Conservation (phyloP, 1,140 invertebrate species). For the Pseudomyrmex dendroicus region DNA sequence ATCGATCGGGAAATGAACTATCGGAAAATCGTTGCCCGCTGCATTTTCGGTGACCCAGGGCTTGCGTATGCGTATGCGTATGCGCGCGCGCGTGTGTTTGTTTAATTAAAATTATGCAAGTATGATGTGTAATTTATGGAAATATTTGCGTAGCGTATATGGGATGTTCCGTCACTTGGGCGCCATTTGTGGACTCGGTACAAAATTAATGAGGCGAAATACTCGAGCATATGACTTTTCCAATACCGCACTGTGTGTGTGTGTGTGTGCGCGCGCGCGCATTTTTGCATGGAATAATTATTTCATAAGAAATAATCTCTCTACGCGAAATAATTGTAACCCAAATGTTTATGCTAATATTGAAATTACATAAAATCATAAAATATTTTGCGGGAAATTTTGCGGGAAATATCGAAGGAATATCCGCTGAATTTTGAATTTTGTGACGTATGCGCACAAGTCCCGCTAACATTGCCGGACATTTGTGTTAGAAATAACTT, state of each 20-base stretch:
- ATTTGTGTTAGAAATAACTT: no score
- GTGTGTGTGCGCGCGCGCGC: no score
- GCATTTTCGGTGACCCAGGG: slow-evolving; percentile 67
- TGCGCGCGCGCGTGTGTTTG: slow-evolving; percentile 48
- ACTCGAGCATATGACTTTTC: slow-evolving; percentile 54
- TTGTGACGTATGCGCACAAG: neutral
- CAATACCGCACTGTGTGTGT: neutral
- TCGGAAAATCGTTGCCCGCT: slow-evolving; percentile 64
- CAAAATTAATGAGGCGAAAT: slow-evolving; percentile 62
- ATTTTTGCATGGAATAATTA: slow-evolving; percentile 42
- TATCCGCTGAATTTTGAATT: slow-evolving; percentile 40
- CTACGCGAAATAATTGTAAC: slow-evolving; percentile 42
- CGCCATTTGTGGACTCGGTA: slow-evolving; percentile 38
- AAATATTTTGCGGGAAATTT: slow-evolving; percentile 21
- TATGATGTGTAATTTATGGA: slow-evolving; percentile 69
- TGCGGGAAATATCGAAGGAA: no score
- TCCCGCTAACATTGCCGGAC: neutral
- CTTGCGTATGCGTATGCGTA: neutral
- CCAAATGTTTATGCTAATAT: slow-evolving; percentile 42
- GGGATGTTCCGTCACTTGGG: slow-evolving; percentile 51
- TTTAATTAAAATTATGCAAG: slow-evolving; percentile 75
- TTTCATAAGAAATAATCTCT: slow-evolving; percentile 54
- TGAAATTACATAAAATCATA: slow-evolving; percentile 13
- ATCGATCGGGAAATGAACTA: slow-evolving; percentile 52
- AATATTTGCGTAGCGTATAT: slow-evolving; percentile 42